Percentiles rank a stretch among this genome's conserved stretches.
Conservation (phyloP, 2,797 vertebrate species). For the Enteromius viviparus region DNA sequence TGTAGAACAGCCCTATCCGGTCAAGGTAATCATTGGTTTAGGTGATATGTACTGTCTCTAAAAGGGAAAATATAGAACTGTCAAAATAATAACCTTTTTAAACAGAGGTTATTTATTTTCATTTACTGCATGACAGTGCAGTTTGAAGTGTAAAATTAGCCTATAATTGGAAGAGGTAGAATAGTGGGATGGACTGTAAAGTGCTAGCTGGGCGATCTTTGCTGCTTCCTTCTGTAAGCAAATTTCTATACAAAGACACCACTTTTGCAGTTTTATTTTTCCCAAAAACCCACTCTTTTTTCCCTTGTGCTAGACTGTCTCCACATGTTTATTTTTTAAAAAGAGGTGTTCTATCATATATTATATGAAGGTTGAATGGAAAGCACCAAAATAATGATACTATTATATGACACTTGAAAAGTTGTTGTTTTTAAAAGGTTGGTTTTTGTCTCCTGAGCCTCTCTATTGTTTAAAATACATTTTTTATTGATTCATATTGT, state of each 20-base stretch:
- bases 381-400: not conserved
- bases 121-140: constrained; percentile 64
- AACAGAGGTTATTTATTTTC: constrained; percentile 65
- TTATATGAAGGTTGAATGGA: not conserved
- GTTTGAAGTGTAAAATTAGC: constrained; percentile 69
- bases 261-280: constrained; percentile 33
- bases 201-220: constrained; percentile 77
- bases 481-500: not conserved
- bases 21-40: constrained; percentile 72
- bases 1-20: constrained; percentile 53
- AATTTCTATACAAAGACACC: constrained; percentile 68
- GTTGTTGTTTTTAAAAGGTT: not conserved
- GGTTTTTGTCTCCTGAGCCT: not conserved
- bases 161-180: constrained; percentile 54
- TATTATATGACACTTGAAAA: not conserved
- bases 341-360: not conserved
- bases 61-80: constrained; percentile 65
- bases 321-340: not conserved
- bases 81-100: constrained; percentile 71
- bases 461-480: not conserved
- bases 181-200: constrained; percentile 51
- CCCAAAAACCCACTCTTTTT: not conserved
- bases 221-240: constrained; percentile 82
- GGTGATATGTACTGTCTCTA: constrained; percentile 68
- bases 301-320: not conserved